These are phyloP conservation scores for Pyrocephalus nanus DNA, from an alignment of 2,797 vertebrate species.

Conservation along the genomic window DNA sequence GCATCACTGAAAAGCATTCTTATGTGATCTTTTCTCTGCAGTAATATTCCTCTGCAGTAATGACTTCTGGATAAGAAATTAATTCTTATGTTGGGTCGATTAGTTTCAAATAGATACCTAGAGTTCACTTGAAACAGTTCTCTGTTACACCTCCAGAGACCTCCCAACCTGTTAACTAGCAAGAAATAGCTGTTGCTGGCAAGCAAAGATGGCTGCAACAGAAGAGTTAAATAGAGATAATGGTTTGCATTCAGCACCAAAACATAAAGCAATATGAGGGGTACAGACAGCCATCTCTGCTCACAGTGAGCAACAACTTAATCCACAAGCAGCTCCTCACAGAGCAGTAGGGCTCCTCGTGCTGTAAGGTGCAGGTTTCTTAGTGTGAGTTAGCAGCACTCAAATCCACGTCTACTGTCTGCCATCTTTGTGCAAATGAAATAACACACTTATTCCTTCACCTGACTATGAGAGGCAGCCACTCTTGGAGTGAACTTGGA, in stretches of 20 bases:
- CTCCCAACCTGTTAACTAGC: background rate
- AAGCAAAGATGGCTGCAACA: constrained; percentile 44
- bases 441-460: background rate
- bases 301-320: background rate
- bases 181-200: constrained; percentile 19
- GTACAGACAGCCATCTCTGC: background rate
- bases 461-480: background rate
- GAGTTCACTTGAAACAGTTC: background rate
- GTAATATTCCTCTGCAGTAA: constrained; percentile 19
- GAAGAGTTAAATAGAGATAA: background rate
- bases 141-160: background rate
- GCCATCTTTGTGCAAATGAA: background rate
- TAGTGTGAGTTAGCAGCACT: background rate
- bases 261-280: background rate
- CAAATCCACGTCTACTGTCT: background rate
- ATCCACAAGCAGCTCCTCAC: background rate
- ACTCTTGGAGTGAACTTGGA: background rate
- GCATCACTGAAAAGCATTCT: constrained; percentile 43
- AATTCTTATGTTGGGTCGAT: constrained; percentile 40
- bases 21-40: constrained; percentile 45
- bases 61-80: constrained; percentile 50
- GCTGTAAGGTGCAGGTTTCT: background rate
- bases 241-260: background rate
- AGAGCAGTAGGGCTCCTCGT: background rate
- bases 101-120: constrained; percentile 42